Conservation (phyloP, 2,797 vertebrate genomes). For the Squalus acanthias region DNA sequence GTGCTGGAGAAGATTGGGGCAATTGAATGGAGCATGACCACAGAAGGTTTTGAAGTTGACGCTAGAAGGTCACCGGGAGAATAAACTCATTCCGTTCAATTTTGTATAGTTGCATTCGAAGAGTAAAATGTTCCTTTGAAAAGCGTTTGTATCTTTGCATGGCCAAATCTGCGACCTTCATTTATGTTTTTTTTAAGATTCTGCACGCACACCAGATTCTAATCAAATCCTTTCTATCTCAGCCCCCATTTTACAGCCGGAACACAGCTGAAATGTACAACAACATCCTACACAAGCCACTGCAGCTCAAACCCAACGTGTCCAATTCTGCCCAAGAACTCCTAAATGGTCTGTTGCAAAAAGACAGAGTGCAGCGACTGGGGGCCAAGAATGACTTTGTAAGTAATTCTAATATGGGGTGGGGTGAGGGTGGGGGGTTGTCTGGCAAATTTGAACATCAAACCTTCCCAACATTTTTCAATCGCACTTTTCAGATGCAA, state of each 20-base stretch:
- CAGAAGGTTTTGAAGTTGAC: no score
- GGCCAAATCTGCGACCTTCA: not conserved
- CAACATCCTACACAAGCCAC: conserved; percentile 68
- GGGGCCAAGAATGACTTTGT: conserved; percentile 67
- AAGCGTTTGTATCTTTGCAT: not conserved
- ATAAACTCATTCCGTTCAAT: not conserved
- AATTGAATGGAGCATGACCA: no score
- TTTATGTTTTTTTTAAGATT: not conserved
- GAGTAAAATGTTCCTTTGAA: no score
- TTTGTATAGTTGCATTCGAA: not conserved
- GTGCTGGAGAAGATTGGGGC: no score
- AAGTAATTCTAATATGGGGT: conserved; percentile 45
- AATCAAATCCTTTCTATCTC: not conserved
- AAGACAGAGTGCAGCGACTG: conserved; percentile 63
- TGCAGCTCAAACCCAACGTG: conserved; percentile 67
- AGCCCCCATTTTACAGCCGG: conserved; percentile 73
- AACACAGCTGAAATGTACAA: conserved; percentile 75
- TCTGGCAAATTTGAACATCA: not conserved
- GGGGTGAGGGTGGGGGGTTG: not conserved
- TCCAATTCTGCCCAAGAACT: conserved; percentile 65
- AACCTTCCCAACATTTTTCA: not conserved
- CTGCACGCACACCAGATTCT: not conserved
- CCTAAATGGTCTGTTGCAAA: conserved; percentile 68
- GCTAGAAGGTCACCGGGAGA: not conserved
- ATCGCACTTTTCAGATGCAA: not conserved